These are phyloP conservation scores for Dryobates pubescens DNA, from an alignment of 2,797 vertebrate species.

Conservation along the genomic window DNA sequence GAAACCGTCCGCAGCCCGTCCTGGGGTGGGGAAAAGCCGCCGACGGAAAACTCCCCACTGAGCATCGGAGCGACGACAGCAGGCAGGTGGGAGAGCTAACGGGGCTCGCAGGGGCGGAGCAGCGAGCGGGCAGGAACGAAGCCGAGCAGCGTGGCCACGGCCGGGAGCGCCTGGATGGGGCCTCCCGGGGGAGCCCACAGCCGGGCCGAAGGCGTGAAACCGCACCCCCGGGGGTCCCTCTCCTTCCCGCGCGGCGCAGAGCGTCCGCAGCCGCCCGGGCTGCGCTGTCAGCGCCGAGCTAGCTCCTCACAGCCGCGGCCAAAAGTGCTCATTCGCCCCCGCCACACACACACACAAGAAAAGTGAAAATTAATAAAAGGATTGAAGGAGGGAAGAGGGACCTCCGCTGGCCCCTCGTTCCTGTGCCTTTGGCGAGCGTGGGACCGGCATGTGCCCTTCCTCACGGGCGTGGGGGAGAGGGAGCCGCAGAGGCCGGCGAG, in stretches of 20 bases:
- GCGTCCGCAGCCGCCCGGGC: not conserved
- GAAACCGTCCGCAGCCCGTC: not conserved
- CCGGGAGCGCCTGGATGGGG: not conserved
- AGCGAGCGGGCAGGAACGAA: not conserved
- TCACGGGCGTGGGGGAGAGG: not conserved
- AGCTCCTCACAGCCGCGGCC: not conserved
- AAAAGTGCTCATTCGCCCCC: not conserved
- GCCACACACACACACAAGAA: not conserved
- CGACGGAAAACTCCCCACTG: not conserved
- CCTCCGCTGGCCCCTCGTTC: not conserved
- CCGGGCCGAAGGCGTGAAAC: not conserved
- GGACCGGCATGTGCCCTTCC: not conserved
- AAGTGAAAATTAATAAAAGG: too few relatives aligned
- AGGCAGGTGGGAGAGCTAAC: not conserved
- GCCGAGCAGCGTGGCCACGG: not conserved
- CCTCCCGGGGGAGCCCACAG: too few relatives aligned
- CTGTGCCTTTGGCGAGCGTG: not conserved
- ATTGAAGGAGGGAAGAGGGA: rapidly evolving
- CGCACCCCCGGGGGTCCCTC: not conserved
- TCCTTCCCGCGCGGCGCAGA: not conserved
- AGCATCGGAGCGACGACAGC: not conserved
- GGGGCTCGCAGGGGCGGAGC: not conserved
- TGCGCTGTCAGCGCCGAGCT: not conserved
- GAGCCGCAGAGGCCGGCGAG: not conserved
- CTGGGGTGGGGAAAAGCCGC: not conserved